Base-by-base conservation (phyloP, 2,797 vertebrate genomes). In the Lacerta bilineata region DNA sequence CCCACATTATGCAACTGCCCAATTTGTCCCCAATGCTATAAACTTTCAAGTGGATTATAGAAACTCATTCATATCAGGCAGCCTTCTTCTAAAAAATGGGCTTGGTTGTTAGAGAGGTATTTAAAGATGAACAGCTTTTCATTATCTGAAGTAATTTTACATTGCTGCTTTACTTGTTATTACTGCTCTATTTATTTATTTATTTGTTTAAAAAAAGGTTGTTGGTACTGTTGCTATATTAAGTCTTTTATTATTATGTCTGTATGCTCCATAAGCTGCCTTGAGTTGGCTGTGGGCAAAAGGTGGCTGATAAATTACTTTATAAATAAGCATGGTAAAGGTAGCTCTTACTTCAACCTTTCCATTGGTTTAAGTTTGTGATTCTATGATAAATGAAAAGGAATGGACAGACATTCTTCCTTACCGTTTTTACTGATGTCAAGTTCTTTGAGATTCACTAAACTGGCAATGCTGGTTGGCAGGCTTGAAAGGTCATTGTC, bases 371-470 rank as follows among this genome's bases (percentile, higher is more conserved):
- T 55, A 71, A n/a, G 5, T 59, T 17, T 71, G 55, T 74, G 55
- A 80, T 27, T 23, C 61, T 29, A 29, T 43, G 18, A 41, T 27
- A 74, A 3, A 33, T 41, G 76, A 25, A 92, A 88, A 55, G 18
- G 64, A 86, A 46, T 23, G n/a, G 77, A 88, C 33, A 18, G 46
- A 33, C 29, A 79, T 29, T 90, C 83, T 15, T 88, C 88, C 95
- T 96, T 98, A 99, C 99, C 99, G 83, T 99, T 99, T 98, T 99
- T 99, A 97, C 99, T 99, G 97, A 99, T 99, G 97, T 99, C 99
- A 86, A 99, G 97, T 97, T 99, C 99, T 92, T 98, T 98, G 94
- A 99, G 98, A 96, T 99, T 99, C 92, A 99, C 98, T 97, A 99
- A 97, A 97, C 98, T 99, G 96, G 99, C 98, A 90, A 99, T 99